Evolutionary conservation across 2,888 invertebrate genomes (phyloP).

Genomic region (Cotesia congregata): DNA sequence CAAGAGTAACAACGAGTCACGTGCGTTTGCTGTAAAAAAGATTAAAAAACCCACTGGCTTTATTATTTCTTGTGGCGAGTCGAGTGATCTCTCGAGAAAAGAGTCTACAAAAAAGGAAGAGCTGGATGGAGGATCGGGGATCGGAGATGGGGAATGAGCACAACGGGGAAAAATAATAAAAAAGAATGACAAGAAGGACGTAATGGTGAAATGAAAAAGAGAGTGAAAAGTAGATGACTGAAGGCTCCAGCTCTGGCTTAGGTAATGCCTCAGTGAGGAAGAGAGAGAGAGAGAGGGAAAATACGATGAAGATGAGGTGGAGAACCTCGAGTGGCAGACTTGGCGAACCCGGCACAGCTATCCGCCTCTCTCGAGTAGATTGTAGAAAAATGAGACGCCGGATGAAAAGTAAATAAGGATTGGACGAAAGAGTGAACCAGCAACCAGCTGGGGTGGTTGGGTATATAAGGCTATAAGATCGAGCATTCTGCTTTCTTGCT

Average conservation of each 20-base stretch:
- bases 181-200: constrained; percentile 29
- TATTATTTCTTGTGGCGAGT: constrained; percentile 33
- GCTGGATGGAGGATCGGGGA: too few species aligned
- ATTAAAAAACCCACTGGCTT: constrained; percentile 22
- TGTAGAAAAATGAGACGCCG: constrained; percentile 55
- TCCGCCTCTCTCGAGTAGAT: constrained; percentile 45
- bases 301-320: constrained; percentile 22
- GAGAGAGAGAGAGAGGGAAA: constrained; percentile 25
- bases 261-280: background rate
- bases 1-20: constrained; percentile 18
- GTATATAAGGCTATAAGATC: constrained; percentile 24
- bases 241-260: constrained; percentile 5
- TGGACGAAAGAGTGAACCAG: constrained; percentile 50
- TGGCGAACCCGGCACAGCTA: constrained; percentile 41
- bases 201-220: constrained; percentile 33
- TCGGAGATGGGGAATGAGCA: background rate
- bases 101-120: constrained; percentile 20
- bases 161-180: constrained; percentile 8
- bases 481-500: constrained; percentile 39
- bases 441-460: background rate
- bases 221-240: constrained; percentile 27
- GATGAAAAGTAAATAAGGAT: constrained; percentile 63
- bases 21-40: constrained; percentile 20
- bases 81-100: constrained; percentile 26
- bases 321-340: constrained; percentile 46